These are phyloP conservation scores for Drosophila parvula DNA, from an alignment of 1,140 invertebrate genomes.

Conservation along the genomic window DNA sequence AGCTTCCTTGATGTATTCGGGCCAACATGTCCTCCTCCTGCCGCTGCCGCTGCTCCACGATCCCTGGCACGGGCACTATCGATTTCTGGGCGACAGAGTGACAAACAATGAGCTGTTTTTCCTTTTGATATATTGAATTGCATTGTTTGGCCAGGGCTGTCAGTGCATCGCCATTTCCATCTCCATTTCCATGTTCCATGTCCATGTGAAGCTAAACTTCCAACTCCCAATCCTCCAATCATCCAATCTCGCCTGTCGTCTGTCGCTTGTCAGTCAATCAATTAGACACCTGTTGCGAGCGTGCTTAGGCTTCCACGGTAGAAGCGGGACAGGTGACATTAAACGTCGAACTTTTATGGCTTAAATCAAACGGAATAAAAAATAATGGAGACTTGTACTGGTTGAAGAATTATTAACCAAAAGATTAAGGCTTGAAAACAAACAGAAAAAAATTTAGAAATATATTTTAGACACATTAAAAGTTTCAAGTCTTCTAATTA, in stretches of 20 bases:
- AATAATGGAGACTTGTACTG: background rate
- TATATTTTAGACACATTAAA: background rate
- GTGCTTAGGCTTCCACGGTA: constrained; percentile 33
- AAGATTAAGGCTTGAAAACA: background rate
- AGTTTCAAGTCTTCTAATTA: background rate
- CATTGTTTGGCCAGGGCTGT: constrained; percentile 50
- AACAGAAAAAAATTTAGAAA: background rate
- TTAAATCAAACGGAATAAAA: background rate
- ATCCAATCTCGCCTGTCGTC: constrained; percentile 42
- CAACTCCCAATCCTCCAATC: constrained; percentile 39
- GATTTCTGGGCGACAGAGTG: constrained; percentile 50
- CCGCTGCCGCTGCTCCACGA: constrained; percentile 21
- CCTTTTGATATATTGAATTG: constrained; percentile 61
- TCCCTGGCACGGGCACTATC: constrained; percentile 19
- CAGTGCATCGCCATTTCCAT: constrained; percentile 30
- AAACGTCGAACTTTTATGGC: constrained; percentile 13
- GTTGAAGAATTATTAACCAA: background rate
- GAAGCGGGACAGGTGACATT: constrained; percentile 36
- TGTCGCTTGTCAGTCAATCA: constrained; percentile 71
- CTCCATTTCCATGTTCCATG: constrained; percentile 10
- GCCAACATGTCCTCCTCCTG: constrained; percentile 27
- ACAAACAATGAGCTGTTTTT: constrained; percentile 69
- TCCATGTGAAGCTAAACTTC: constrained; percentile 12
- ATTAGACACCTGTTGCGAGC: constrained; percentile 65
- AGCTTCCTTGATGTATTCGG: constrained; percentile 60